Evolutionary conservation across 2,797 vertebrate species (phyloP).

Genomic region (Thunnus albacares): DNA sequence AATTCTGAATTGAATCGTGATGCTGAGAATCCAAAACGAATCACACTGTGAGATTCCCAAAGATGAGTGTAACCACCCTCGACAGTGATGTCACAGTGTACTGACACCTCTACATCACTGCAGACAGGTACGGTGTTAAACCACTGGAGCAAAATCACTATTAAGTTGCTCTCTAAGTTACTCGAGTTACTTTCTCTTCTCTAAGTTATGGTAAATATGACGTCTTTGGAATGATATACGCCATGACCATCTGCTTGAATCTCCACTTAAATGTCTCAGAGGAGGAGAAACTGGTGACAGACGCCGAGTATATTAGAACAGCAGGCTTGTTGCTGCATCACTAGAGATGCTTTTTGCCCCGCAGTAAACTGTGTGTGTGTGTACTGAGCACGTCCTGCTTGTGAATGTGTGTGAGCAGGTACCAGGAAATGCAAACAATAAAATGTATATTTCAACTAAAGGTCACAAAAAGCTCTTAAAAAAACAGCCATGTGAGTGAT

Average conservation of each 20-base stretch:
- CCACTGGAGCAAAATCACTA: no score
- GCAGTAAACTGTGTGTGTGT: background rate
- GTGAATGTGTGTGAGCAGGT: background rate
- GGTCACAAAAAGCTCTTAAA: background rate
- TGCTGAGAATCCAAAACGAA: no score
- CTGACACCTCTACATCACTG: no score
- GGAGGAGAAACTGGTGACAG: background rate
- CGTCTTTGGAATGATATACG: background rate
- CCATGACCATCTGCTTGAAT: conserved; percentile 21
- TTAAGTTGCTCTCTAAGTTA: no score
- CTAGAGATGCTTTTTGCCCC: conserved; percentile 25
- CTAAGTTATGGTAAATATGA: background rate
- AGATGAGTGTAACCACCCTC: background rate
- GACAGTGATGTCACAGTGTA: no score
- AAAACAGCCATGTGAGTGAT: background rate
- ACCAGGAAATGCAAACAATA: background rate
- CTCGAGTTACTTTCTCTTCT: background rate
- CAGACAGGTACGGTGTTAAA: no score
- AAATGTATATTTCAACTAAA: background rate
- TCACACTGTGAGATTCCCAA: no score
- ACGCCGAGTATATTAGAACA: conserved; percentile 14
- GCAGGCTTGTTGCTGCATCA: conserved; percentile 46
- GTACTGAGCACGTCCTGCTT: background rate
- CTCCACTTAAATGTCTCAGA: background rate
- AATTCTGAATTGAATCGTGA: no score